Evolutionary conservation across 2,797 vertebrate genomes (phyloP).

Genomic region (Streptopelia turtur): DNA sequence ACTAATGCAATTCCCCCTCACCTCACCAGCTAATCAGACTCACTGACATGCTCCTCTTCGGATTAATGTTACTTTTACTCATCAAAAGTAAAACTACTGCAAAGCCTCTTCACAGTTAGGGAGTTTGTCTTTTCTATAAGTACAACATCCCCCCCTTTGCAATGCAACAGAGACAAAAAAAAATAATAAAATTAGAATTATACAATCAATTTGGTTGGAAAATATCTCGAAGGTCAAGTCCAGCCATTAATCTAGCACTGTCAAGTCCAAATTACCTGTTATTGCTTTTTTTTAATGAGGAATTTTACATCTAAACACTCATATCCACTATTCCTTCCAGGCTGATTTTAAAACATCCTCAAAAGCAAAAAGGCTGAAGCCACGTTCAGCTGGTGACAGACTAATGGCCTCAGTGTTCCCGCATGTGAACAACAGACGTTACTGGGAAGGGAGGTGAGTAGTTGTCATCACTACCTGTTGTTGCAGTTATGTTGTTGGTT

Average conservation of each 20-base stretch:
- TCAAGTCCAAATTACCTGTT: background rate
- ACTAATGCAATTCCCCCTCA: accelerated
- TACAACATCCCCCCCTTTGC: background rate
- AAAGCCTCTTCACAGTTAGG: background rate
- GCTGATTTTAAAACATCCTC: background rate
- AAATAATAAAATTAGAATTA: background rate
- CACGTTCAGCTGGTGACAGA: background rate
- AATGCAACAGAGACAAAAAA: background rate
- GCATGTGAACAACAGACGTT: accelerated
- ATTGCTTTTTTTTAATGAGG: background rate
- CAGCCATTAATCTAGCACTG: no score
- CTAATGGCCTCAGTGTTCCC: accelerated
- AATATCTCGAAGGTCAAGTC: no score
- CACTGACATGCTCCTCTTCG: no score
- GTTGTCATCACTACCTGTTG: background rate
- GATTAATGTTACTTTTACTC: background rate
- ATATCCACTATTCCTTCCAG: background rate
- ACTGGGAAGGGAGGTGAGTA: accelerated
- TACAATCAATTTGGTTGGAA: no score
- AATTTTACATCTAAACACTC: background rate
- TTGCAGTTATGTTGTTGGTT: background rate
- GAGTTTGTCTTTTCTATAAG: background rate
- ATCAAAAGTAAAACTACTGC: background rate
- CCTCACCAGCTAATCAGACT: background rate
- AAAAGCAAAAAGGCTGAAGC: background rate